phyloP scores from a whole-genome alignment of 2,113 vertebrate genomes.

The Sminthopsis crassicaudata region DNA sequence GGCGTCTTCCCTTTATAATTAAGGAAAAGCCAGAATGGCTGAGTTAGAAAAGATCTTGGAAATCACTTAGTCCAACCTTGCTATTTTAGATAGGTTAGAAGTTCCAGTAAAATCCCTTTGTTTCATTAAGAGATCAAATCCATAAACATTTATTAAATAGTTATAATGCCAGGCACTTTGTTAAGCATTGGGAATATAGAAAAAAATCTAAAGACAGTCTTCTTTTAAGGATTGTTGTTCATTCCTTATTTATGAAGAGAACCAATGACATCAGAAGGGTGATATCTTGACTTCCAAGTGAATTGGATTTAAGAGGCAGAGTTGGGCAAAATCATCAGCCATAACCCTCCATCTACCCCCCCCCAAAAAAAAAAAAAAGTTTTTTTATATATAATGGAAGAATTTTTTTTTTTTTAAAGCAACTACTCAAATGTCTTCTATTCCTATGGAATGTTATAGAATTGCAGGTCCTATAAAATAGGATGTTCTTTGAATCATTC shows the following conservation, averaged over 20 bases:
- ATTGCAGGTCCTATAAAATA: too few relatives aligned
- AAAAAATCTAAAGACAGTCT: background rate
- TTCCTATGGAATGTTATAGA: too few relatives aligned
- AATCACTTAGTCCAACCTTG: background rate
- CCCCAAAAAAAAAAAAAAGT: too few relatives aligned
- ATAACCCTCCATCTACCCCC: background rate
- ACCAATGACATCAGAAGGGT: background rate
- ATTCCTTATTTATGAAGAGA: background rate
- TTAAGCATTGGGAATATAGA: background rate
- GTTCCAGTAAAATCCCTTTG: background rate
- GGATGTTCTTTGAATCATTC: too few relatives aligned
- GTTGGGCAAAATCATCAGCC: background rate
- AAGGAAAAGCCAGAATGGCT: background rate
- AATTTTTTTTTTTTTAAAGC: too few relatives aligned
- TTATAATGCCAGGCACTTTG: background rate
- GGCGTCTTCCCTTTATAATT: background rate
- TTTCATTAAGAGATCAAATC: background rate
- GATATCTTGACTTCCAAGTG: background rate
- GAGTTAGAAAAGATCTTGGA: slow-evolving; percentile 10
- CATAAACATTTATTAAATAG: background rate
- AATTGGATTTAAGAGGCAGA: background rate
- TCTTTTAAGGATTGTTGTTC: background rate
- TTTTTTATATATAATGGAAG: too few relatives aligned
- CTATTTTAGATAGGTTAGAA: slow-evolving; percentile 24
- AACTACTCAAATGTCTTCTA: too few relatives aligned